phyloP scores from a whole-genome alignment of 2,888 invertebrate species.

The Allophyes oxyacanthae region DNA sequence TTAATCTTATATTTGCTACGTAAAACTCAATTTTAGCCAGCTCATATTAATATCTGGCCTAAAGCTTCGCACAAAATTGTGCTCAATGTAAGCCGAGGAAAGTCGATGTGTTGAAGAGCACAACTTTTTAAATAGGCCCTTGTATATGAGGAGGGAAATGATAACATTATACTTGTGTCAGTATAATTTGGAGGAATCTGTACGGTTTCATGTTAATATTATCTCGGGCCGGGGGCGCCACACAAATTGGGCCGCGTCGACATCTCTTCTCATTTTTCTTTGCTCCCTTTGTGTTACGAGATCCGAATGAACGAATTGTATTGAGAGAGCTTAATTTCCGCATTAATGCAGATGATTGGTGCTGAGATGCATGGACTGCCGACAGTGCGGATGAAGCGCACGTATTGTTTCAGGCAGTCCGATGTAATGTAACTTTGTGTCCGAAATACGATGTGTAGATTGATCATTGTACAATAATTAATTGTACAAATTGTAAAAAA shows the following conservation, averaged over 20 bases:
- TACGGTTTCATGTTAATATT: conserved; percentile 16
- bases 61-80: conserved; percentile 2
- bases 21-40: background rate
- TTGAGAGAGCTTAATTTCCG: background rate
- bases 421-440: background rate
- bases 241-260: background rate
- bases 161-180: conserved; percentile 26
- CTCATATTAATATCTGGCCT: background rate
- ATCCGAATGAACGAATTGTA: background rate
- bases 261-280: background rate
- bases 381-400: background rate
- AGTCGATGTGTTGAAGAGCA: conserved; percentile 1
- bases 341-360: background rate
- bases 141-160: conserved; percentile 13
- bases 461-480: background rate
- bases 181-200: conserved; percentile 17
- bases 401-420: background rate
- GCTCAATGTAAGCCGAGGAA: background rate
- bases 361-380: background rate
- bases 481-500: background rate
- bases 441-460: background rate
- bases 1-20: background rate
- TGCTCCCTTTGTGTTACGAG: conserved; percentile 1
- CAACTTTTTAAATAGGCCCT: conserved; percentile 5
- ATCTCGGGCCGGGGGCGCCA: conserved; percentile 11